Conservation (phyloP, 2,888 invertebrate species). For the Mythimna ferrago region DNA sequence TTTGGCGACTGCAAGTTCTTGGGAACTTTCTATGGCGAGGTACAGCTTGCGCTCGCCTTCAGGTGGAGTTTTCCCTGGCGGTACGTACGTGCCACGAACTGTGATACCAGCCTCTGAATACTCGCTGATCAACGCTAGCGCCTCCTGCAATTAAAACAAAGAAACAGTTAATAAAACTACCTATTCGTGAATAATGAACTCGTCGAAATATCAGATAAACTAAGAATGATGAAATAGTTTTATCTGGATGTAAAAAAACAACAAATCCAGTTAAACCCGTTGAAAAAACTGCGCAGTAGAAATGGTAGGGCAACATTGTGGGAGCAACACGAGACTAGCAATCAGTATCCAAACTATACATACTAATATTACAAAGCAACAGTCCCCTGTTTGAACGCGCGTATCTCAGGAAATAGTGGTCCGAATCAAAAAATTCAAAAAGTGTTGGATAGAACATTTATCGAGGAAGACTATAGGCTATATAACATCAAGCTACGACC, state of each 20-base stretch:
- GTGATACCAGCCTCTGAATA: conserved; percentile 99
- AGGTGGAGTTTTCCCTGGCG: conserved; percentile 96
- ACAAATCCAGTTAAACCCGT: conserved; percentile 54
- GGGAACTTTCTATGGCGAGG: conserved; percentile 99
- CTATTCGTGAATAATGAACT: not conserved
- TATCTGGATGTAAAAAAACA: conserved; percentile 44
- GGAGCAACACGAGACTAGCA: not conserved
- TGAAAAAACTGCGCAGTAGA: conserved; percentile 39
- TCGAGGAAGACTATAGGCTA: no score
- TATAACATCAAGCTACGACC: no score
- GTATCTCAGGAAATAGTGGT: no score
- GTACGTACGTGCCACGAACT: conserved; percentile 99
- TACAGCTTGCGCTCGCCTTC: conserved; percentile 99
- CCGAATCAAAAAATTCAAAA: no score
- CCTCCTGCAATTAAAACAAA: conserved; percentile 92
- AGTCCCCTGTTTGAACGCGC: no score
- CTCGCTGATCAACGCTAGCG: conserved; percentile 99
- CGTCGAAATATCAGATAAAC: conserved; percentile 16
- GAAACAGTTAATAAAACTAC: conserved; percentile 7
- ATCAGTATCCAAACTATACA: not conserved
- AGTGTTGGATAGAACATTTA: no score
- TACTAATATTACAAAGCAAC: no score
- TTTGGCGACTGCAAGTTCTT: conserved; percentile 98
- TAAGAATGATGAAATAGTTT: conserved; percentile 51
- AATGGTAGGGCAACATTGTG: conserved; percentile 1